A percentile compares a stretch with the other conserved stretches of the same genome.
Conservation (phyloP, 2,797 vertebrate species). For the Gallirallus australis region DNA sequence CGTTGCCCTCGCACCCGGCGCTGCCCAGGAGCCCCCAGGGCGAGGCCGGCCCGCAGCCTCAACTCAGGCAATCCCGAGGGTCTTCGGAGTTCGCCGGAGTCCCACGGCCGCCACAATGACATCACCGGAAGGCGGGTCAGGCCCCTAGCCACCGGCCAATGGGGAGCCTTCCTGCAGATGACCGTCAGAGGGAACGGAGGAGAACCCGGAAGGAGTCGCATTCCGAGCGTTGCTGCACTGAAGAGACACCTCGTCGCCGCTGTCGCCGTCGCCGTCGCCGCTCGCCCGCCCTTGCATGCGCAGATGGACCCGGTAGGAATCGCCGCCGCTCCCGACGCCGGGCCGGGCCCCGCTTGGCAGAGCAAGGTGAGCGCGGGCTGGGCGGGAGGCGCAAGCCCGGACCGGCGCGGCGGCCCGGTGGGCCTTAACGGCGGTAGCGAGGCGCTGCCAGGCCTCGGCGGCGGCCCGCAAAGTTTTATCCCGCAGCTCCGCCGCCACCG, state of each 20-base stretch:
- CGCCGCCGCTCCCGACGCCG: conserved; percentile 69
- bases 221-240: neutral
- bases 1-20: no score
- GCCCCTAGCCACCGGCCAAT: neutral
- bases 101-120: neutral
- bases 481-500: no score
- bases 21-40: neutral
- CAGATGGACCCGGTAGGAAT: conserved; percentile 78
- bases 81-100: fast-evolving
- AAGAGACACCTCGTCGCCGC: fast-evolving
- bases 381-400: neutral
- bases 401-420: no score
- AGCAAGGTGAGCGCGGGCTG: conserved; percentile 68
- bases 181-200: fast-evolving
- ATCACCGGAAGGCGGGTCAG: neutral
- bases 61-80: fast-evolving
- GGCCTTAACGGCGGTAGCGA: neutral
- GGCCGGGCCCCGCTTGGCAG: conserved; percentile 71
- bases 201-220: neutral
- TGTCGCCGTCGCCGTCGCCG: neutral
- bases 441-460: neutral
- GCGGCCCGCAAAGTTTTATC: neutral
- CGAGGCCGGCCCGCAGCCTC: neutral
- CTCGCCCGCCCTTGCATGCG: neutral
- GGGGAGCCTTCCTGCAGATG: neutral